Evolutionary conservation across 1,140 invertebrate genomes (phyloP).

Genomic region (Brachionus rubens): DNA sequence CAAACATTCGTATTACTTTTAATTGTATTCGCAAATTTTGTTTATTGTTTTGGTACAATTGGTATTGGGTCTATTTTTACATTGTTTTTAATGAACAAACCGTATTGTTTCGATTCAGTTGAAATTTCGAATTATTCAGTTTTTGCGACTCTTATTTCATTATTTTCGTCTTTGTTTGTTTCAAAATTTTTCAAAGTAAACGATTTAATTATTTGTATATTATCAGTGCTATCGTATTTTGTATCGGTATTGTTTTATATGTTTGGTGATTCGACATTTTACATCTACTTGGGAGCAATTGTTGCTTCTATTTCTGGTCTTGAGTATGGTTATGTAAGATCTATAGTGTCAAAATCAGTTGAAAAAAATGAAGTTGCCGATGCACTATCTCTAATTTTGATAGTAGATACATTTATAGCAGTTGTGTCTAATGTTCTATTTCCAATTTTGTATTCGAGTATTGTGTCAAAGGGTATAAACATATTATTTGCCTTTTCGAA

Average conservation of each 20-base stretch:
- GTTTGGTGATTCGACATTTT: not conserved
- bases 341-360: constrained; percentile 35
- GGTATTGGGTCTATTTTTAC: constrained; percentile 42
- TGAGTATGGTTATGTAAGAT: constrained; percentile 26
- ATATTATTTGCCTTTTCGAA: constrained; percentile 39
- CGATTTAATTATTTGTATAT: constrained; percentile 36
- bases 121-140: constrained; percentile 41
- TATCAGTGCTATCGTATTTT: constrained; percentile 16
- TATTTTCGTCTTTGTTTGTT: constrained; percentile 22
- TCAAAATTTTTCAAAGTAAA: constrained; percentile 34
- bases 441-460: constrained; percentile 15
- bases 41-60: constrained; percentile 29
- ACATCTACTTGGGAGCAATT: constrained; percentile 29
- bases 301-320: constrained; percentile 27
- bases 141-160: constrained; percentile 29
- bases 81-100: constrained; percentile 34
- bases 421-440: constrained; percentile 23
- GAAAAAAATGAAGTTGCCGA: constrained; percentile 22
- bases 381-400: constrained; percentile 39
- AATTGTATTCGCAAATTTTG: constrained; percentile 36
- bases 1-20: constrained; percentile 33
- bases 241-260: not conserved
- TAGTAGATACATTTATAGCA: constrained; percentile 37
- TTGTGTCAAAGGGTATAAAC: constrained; percentile 12
- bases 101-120: constrained; percentile 37